Base-by-base conservation (phyloP, 92 coral and sea anemone genomes). In the Palythoa heliodiscus region DNA sequence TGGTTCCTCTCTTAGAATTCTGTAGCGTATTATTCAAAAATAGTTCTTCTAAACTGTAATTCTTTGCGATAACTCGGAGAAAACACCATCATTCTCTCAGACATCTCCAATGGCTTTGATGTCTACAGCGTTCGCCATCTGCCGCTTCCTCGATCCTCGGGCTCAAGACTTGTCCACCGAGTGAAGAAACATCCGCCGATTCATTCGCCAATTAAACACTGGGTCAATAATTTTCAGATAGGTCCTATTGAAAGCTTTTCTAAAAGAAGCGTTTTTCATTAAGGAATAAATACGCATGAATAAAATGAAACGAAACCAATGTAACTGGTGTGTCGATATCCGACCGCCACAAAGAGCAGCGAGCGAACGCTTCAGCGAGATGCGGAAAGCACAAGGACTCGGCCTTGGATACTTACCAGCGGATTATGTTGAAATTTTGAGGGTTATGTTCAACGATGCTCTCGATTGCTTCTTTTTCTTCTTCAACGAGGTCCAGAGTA, bases 301-400 rank as follows among this genome's bases (percentile, higher is more conserved):
- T 58, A 74, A 74, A 52, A 47, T 2, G 53, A 79, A 79, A 64
- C 72, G 38, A 64, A 80, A 38, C 40, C 35, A 61, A 64, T 43
- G 84, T 20, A 22, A 52, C 43, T 80, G 64, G 84, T 67, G 15
- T 25, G 84, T 80, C 57, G 71, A 63, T 23, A 57, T 63, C 60
- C 54, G 39, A 15, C 54, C 11, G 35, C 84, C 52, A 66, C 22
- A 22, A 39, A 17, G 70, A 64, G 84, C 60, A 48, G 35, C 57
- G 60, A 48, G 35, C 40, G 60, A 80, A 69, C 25, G 74, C 84
- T 80, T 66, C 84, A 64, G 84, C 61, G 38, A 68, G 75, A 66
- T 74, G 61, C 84, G 73, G 75, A 80, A 80, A 70, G 23, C 23
- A 5, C n/a, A 10, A 24, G 43, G 74, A 63, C 53, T 16, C 57